Evolutionary conservation across 2,113 vertebrate species (phyloP).

Genomic region (Sterrhoptilus dennistouni): DNA sequence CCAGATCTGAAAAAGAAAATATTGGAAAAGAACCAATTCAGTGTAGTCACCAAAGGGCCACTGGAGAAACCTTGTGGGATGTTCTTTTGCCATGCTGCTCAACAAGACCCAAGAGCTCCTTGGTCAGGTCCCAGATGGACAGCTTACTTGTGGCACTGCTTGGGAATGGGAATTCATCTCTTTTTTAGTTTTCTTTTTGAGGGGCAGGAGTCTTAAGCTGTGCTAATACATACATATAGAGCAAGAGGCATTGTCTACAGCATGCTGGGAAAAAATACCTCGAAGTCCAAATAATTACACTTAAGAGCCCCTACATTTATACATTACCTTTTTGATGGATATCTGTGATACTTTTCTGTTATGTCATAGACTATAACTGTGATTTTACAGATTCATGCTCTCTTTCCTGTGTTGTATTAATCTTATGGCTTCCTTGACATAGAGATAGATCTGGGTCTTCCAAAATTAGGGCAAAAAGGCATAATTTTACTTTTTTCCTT

Average conservation of each 20-base stretch:
- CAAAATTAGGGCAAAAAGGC: background rate
- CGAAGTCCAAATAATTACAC: background rate
- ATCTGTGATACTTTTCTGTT: background rate
- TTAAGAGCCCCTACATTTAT: background rate
- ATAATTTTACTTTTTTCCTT: background rate
- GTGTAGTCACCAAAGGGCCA: background rate
- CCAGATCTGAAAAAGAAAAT: background rate
- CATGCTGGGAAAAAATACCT: background rate
- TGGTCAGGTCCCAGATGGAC: background rate
- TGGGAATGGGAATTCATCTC: background rate
- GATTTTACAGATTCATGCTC: background rate
- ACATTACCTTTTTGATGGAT: background rate
- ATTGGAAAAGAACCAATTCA: background rate
- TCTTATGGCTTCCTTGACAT: background rate
- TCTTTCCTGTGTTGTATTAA: background rate
- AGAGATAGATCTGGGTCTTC: background rate
- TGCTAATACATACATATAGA: background rate
- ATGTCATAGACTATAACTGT: background rate
- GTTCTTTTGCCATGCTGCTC: background rate
- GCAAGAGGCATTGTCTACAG: rapidly evolving
- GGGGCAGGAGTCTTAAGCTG: rapidly evolving
- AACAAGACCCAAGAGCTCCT: background rate
- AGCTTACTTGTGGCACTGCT: background rate
- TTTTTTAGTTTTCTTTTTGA: background rate
- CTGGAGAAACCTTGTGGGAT: background rate